Conservation (phyloP, 2,888 invertebrate genomes). For the Leistus spinibarbis region DNA sequence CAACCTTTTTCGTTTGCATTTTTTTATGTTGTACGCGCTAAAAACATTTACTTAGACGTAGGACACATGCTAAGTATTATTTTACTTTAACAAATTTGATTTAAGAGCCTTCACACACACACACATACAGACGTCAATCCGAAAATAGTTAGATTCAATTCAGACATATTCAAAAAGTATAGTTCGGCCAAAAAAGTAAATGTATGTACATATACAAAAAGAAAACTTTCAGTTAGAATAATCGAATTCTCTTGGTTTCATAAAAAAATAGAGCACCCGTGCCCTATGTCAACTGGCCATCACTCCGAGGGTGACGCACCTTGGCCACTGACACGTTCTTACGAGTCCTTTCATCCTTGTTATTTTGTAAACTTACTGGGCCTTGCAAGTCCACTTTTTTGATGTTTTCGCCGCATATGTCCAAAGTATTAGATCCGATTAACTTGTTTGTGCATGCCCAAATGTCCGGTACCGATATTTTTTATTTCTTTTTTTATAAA, state of each 20-base stretch:
- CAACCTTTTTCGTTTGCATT: background rate
- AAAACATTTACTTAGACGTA: background rate
- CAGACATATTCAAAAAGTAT: too few species aligned
- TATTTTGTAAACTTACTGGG: background rate
- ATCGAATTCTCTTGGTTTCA: background rate
- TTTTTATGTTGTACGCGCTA: background rate
- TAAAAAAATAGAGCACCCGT: background rate
- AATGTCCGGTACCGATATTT: slow-evolving; percentile 10
- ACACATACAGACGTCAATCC: too few species aligned
- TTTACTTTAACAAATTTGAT: too few species aligned
- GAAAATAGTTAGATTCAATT: too few species aligned
- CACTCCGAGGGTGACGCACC: background rate
- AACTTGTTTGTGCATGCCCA: slow-evolving; percentile 6
- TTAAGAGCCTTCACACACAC: too few species aligned
- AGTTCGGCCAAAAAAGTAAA: too few species aligned
- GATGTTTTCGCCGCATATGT: background rate
- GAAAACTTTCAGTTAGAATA: too few species aligned
- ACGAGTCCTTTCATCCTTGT: background rate
- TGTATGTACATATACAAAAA: too few species aligned
- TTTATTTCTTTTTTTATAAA: slow-evolving; percentile 2
- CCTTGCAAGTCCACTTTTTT: background rate
- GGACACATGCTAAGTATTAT: background rate
- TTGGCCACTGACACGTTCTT: slow-evolving; percentile 1
- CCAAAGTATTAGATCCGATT: slow-evolving; percentile 3
- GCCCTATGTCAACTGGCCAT: background rate